Conservation (phyloP, 30 jellyfish, hydroid and myxozoan species). For the Cassiopea xamachana region DNA sequence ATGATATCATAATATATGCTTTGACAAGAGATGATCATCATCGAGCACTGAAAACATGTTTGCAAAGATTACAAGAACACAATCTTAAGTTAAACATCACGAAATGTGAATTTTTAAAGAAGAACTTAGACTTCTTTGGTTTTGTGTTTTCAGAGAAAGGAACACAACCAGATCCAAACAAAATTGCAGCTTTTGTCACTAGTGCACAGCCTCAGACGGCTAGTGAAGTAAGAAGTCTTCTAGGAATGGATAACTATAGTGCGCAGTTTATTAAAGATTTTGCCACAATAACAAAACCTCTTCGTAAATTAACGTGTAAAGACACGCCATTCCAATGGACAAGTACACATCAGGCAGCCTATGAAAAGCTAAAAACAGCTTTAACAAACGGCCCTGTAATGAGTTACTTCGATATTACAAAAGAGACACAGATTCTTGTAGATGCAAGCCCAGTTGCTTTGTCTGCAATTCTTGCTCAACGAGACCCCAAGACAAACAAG, state of each 20-base stretch:
- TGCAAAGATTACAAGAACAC: neutral
- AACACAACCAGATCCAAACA: constrained; percentile 43
- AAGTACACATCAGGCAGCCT: constrained; percentile 21
- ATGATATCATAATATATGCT: constrained; percentile 54
- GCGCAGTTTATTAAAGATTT: constrained; percentile 4
- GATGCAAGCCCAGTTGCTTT: constrained; percentile 63
- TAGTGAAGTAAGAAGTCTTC: constrained; percentile 40
- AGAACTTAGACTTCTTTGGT: constrained; percentile 52
- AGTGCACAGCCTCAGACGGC: constrained; percentile 17
- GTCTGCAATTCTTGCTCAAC: constrained; percentile 42
- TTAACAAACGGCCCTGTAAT: constrained; percentile 13
- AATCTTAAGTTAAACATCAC: constrained; percentile 26
- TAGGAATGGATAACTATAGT: constrained; percentile 52
- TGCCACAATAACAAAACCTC: constrained; percentile 52
- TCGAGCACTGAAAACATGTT: constrained; percentile 15
- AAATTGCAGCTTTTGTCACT: neutral
- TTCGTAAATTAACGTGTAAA: constrained; percentile 18
- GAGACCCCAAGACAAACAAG: constrained; percentile 8
- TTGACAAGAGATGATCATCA: constrained; percentile 51
- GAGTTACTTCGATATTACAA: constrained; percentile 28
- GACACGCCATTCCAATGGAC: constrained; percentile 24
- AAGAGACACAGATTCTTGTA: constrained; percentile 5
- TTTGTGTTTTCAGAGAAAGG: constrained; percentile 34
- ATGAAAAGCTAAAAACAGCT: neutral
- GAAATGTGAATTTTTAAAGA: constrained; percentile 22